Base-by-base conservation (phyloP, 1,140 invertebrate species). In the Drosophila burlai region DNA sequence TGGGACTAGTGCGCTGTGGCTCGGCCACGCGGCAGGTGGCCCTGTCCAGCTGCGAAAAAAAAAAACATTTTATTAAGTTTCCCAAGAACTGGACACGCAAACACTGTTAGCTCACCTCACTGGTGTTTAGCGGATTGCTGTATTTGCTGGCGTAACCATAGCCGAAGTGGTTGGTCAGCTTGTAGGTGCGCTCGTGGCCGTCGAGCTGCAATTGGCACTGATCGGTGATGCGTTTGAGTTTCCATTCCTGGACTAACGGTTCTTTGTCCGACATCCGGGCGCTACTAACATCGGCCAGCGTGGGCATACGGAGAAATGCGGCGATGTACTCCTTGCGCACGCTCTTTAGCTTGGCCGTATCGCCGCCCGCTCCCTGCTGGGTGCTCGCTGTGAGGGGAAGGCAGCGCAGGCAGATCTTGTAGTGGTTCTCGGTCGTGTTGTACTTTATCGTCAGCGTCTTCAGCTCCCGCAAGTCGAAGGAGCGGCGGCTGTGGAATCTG, bases 181-280 rank as follows among this genome's bases (percentile, higher is more conserved):
- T 85, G 31, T 78, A 74, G 45, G 60, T 64, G 40, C 76, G 74
- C 55, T 80, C 77, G 34, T 60, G 31, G 54, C 69, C 77, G 38
- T 91, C 87, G 13, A 92, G 54, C 64, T 80, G 77, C 40, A 92
- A 36, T 69, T 84, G 78, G 73, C 91, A 92, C 64, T 77, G 76
- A 57, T 92, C 89, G 47, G 91, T 92, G 66, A 92, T 91, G 50
- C 89, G 82, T 64, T 86, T 92, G 15, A 92, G 71, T 61, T 92
- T 92, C 84, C 84, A 91, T 38, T 87, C 83, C 31, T 84, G 81
- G 24, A 87, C 68, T 4, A 83, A 40, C 36, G 74, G 79, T 15
- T 90, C 82, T 45, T 83, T 82, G 34, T 87, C 69, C 46, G 76
- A 45, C 65, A 79, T 31, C 13, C 55, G 59, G 42, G 34, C 34